These are phyloP conservation scores for Penaeus vannamei DNA, from an alignment of 1,140 invertebrate genomes.

Conservation along the genomic window DNA sequence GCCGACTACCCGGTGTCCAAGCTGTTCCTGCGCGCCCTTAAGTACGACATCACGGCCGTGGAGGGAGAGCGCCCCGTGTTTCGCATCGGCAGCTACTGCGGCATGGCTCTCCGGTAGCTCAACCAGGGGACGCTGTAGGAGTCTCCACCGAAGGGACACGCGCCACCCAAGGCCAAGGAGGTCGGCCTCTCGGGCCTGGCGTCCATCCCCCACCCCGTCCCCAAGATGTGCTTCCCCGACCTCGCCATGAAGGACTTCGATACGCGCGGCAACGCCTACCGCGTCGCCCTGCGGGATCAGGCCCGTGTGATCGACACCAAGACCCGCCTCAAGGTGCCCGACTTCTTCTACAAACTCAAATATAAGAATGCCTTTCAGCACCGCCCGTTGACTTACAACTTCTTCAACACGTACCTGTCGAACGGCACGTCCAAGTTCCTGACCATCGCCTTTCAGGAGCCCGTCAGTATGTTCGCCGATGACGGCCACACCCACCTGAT, in stretches of 20 bases:
- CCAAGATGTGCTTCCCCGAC: slow-evolving; percentile 36
- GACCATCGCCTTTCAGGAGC: slow-evolving; percentile 10
- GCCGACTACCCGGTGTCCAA: neutral
- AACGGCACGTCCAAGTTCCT: neutral
- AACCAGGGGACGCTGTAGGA: neutral
- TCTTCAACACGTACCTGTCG: neutral
- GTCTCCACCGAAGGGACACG: neutral
- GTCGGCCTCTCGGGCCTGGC: neutral
- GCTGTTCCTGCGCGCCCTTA: neutral
- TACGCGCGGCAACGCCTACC: neutral
- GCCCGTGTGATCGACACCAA: no score
- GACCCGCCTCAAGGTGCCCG: neutral
- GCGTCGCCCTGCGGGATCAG: neutral
- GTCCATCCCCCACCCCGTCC: neutral
- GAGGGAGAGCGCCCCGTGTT: neutral
- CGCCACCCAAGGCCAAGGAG: neutral
- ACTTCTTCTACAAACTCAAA: neutral
- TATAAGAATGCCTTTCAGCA: no score
- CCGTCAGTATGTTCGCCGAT: neutral
- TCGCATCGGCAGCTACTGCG: neutral
- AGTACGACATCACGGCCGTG: neutral
- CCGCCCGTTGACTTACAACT: neutral
- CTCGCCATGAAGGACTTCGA: neutral
- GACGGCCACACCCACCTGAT: neutral
- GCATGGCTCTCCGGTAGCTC: neutral